Base-by-base conservation (phyloP, 1,140 invertebrate species). In the Zaprionus nigranus region DNA sequence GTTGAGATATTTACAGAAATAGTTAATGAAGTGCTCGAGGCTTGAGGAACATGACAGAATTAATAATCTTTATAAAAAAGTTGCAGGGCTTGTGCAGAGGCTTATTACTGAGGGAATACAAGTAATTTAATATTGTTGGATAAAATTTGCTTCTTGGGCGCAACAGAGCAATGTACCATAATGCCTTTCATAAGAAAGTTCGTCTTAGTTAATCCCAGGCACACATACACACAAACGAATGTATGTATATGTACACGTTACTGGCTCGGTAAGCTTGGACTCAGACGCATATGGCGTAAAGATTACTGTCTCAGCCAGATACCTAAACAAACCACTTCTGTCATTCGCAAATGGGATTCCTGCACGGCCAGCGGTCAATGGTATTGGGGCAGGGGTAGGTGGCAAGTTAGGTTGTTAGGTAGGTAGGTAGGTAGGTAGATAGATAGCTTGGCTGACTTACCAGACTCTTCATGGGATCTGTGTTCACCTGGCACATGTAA, bases 401-500 rank as follows among this genome's bases (percentile, higher is more conserved):
- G 46, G 7, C 3, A 22, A 13, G 20, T 5, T 46, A 12, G 9
- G 34, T 24, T 11, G 30, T 34, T 34, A 34, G 30, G 9, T 34
- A 30, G 28, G 53, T 2, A 13, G n/a, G n/a, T 5, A 2, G 38
- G 17, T 34, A 34, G 30, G 9, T 34, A 30, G 28, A 36, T 2
- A 13, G n/a, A 11, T 5, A 2, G 38, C 12, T 57, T 24, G 26
- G 36, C 61, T 54, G 34, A 93, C 94, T 94, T 93, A 98, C 97
- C 95, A 97, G 97, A 93, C 96, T 96, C 84, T 96, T 95, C 97
- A 98, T 98, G 5, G 97, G 97, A 86, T 97, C 97, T 4, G 97
- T 98, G 92, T 98, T 98, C 78, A 98, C 96, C 93, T 98, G 97
- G 93, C 97, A 98, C 96, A 97, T 97, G 93, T 97, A 98, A 24